These are phyloP conservation scores for Probosciger aterrimus DNA, from an alignment of 2,113 vertebrate genomes.

Conservation along the genomic window DNA sequence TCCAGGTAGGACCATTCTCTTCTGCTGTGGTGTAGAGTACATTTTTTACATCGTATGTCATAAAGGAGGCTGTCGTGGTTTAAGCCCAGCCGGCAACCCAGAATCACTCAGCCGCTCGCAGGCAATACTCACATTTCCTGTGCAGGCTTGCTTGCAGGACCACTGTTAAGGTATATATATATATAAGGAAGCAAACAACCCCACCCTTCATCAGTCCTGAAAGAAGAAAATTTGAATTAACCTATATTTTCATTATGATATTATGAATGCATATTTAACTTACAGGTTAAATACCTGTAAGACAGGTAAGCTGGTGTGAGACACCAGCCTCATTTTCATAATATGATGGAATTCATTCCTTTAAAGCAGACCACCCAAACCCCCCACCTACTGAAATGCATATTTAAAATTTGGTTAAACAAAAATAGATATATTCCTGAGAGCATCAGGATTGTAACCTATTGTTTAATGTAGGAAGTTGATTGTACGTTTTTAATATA, in stretches of 20 bases:
- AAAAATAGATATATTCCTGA: not conserved
- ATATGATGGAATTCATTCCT: not conserved
- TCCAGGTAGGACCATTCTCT: too few species aligned
- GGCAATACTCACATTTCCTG: not conserved
- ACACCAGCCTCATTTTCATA: not conserved
- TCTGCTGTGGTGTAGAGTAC: too few species aligned
- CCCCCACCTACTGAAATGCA: accelerated
- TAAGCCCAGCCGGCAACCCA: too few species aligned
- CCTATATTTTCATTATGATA: not conserved
- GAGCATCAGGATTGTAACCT: not conserved
- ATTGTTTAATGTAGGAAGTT: not conserved
- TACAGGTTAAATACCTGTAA: too few species aligned
- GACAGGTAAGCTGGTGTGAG: too few species aligned
- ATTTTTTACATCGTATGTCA: too few species aligned
- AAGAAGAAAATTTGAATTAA: not conserved
- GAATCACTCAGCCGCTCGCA: not conserved
- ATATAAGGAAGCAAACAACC: not conserved
- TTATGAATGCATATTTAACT: not conserved
- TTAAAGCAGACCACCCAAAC: not conserved
- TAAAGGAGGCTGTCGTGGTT: too few species aligned
- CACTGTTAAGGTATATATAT: not conserved
- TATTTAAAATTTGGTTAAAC: not conserved
- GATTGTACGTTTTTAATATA: not conserved
- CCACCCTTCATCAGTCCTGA: not conserved
- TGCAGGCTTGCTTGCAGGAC: not conserved